phyloP scores from a whole-genome alignment of 2,797 vertebrate genomes.

The Diglossa cyanea region DNA sequence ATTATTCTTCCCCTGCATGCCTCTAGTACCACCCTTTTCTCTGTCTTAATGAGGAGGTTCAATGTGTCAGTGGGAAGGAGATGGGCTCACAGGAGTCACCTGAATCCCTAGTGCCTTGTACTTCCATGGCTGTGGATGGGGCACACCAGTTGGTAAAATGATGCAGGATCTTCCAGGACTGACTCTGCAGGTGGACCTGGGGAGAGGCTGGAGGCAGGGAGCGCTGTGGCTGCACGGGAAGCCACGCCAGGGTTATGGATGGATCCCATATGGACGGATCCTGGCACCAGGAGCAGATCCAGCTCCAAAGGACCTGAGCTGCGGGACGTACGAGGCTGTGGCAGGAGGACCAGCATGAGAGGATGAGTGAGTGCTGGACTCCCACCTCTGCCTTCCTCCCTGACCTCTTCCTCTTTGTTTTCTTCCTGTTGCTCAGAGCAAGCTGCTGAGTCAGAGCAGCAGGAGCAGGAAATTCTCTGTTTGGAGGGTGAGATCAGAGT shows the following conservation, averaged over 20 bases:
- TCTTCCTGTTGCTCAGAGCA: conserved; percentile 21
- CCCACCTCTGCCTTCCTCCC: conserved; percentile 3
- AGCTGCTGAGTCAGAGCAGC: conserved; percentile 53
- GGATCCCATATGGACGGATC: background rate
- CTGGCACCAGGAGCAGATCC: rapidly evolving
- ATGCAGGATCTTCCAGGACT: background rate
- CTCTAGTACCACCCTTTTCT: background rate
- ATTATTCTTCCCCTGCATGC: background rate
- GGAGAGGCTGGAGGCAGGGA: background rate
- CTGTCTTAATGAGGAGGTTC: background rate
- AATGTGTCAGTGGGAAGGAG: background rate
- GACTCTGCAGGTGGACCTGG: background rate
- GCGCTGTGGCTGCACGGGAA: rapidly evolving
- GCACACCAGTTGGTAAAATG: background rate
- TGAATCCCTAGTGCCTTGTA: background rate
- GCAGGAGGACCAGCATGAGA: background rate
- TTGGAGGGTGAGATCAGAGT: conserved; percentile 1
- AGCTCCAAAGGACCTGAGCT: rapidly evolving
- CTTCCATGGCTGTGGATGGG: background rate
- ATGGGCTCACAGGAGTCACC: background rate
- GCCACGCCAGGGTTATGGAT: too few species aligned
- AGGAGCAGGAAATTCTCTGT: conserved; percentile 36
- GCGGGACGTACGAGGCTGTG: rapidly evolving
- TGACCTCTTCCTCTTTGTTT: conserved; percentile 12
- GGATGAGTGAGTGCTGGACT: rapidly evolving